phyloP scores from a whole-genome alignment of 2,888 invertebrate genomes.

The Eupithecia dodoneata region DNA sequence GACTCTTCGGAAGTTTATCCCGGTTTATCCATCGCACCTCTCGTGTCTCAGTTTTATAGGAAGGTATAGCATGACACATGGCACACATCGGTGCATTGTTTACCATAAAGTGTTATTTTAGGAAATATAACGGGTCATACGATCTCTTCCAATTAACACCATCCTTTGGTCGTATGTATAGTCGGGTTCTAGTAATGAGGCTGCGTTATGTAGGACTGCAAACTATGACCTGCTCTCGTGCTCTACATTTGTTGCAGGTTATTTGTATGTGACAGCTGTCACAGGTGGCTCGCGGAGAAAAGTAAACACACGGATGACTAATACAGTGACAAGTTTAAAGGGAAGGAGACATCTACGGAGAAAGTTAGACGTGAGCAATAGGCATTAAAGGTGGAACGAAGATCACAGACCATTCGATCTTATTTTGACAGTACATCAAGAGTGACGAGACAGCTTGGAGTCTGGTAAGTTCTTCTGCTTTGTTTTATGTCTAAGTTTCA shows the following conservation, averaged over 20 bases:
- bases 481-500: neutral
- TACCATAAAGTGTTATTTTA: constrained; percentile 68
- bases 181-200: constrained; percentile 44
- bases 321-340: constrained; percentile 1
- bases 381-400: neutral
- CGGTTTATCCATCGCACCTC: constrained; percentile 53
- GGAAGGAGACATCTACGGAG: neutral
- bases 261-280: constrained; percentile 17
- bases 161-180: constrained; percentile 65
- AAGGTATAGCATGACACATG: constrained; percentile 72
- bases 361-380: neutral
- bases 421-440: neutral
- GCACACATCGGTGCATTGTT: constrained; percentile 80
- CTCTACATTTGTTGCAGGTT: constrained; percentile 36
- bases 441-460: neutral
- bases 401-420: neutral
- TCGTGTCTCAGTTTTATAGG: constrained; percentile 68
- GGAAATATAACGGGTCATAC: constrained; percentile 78
- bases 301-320: constrained; percentile 26
- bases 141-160: constrained; percentile 76
- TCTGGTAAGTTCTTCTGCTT: neutral
- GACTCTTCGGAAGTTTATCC: constrained; percentile 58
- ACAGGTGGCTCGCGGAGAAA: constrained; percentile 14
- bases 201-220: constrained; percentile 32
- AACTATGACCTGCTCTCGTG: constrained; percentile 41